Evolutionary conservation across 2,113 vertebrate genomes (phyloP), one percentile per base, ranked within the genome.

Genomic region (Cyanoliseus patagonus): DNA sequence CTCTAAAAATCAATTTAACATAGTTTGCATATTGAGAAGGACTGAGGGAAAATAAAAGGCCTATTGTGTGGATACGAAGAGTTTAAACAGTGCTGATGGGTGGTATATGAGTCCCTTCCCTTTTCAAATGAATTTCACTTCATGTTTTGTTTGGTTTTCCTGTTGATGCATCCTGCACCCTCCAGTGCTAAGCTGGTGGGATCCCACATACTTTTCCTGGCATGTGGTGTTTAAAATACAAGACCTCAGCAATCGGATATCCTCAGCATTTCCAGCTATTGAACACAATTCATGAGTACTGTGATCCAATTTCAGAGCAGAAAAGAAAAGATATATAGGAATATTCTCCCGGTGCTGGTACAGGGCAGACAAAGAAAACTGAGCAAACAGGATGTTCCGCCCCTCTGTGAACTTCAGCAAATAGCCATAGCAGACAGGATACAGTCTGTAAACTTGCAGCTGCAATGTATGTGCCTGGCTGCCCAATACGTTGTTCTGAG

Each of bases 251-350:
- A 98, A 97, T 98, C 97, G 97, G 98, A 98, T 98, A 97, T 98
- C 97, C 98, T 97, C 94, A 94, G 97, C 97, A 97, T 96, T 98
- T 98, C 98, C 98, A 98, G 97, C 97, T 97, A 98, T 98, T 98
- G 95, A 98, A 95, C 89, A 72, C 81, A 96, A 96, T 96, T 96
- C 97, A 93, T 67, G 95, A 97, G 97, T 83, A 86, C 94, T 90
- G 89, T 87, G 97, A 98, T 97, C 97, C 97, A 92, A 94, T 97
- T 98, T 98, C 97, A 98, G 97, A 96, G 96, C 86, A 96, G 82
- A 94, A 89, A 81, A 98, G 92, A 83, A 96, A 97, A 97, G 91
- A 96, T 86, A 95, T n/a, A 30, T 93, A 97, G 95, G 95, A 97
- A 96, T 98, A 97, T 68, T 96, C 92, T 96, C 94, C 95, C 89